Conservation (phyloP, 2,888 invertebrate genomes). For the Ichneumoninae sp. region DNA sequence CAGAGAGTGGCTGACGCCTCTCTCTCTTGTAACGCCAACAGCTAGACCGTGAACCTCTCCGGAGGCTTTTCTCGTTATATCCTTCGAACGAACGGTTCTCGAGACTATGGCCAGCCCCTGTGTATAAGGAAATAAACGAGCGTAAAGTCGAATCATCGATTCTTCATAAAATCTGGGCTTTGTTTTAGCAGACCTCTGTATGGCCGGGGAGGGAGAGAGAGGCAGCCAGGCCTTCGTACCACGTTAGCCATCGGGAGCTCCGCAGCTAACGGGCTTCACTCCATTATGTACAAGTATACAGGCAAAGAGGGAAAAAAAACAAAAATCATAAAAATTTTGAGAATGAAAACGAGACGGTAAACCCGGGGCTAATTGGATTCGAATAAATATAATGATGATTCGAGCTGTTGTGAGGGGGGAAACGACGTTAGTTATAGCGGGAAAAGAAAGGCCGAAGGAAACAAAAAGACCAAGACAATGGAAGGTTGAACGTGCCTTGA, state of each 20-base stretch:
- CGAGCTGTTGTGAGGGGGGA: background rate
- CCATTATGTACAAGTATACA: constrained; percentile 7
- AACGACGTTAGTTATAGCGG: constrained; percentile 1
- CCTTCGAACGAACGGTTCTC: background rate
- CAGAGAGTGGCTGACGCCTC: background rate
- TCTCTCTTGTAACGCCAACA: constrained; percentile 40
- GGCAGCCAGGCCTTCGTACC: background rate
- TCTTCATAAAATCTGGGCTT: constrained; percentile 27
- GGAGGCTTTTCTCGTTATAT: constrained; percentile 53
- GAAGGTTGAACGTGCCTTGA: background rate
- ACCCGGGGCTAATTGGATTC: constrained; percentile 39
- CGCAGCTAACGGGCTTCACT: background rate
- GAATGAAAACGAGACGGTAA: constrained; percentile 2
- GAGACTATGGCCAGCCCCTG: background rate
- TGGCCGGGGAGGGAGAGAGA: background rate
- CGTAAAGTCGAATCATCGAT: constrained; percentile 39
- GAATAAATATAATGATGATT: constrained; percentile 21
- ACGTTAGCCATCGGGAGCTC: background rate
- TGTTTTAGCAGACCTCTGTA: constrained; percentile 9
- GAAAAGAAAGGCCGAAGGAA: background rate
- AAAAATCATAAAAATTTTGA: background rate
- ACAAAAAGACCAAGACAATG: background rate
- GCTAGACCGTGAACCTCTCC: constrained; percentile 60
- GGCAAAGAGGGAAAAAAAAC: background rate
- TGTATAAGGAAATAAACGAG: background rate